Evolutionary conservation across 2,888 invertebrate genomes (phyloP).

Genomic region (Macrosoma leucophasiata): DNA sequence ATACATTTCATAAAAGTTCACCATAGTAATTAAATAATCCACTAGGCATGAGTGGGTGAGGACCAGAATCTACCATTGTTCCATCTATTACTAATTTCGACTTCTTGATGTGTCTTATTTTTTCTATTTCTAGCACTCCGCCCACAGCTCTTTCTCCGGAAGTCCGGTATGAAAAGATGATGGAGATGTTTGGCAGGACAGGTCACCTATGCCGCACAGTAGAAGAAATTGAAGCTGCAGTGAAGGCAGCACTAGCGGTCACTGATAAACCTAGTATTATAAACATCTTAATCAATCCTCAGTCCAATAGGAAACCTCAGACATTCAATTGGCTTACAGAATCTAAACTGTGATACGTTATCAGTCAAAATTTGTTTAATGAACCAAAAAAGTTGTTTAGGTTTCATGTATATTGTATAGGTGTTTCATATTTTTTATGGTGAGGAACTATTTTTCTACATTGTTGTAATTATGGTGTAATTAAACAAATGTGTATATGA

Average conservation of each 20-base stretch:
- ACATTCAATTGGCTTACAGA: slow-evolving; percentile 94
- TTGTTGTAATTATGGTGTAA: slow-evolving; percentile 10
- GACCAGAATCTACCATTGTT: too few relatives aligned
- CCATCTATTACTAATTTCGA: too few relatives aligned
- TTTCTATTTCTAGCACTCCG: slow-evolving; percentile 86
- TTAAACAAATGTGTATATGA: slow-evolving; percentile 15
- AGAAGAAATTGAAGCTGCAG: slow-evolving; percentile 82
- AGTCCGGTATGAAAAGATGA: slow-evolving; percentile 92
- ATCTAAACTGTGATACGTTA: slow-evolving; percentile 87
- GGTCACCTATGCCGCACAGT: slow-evolving; percentile 88
- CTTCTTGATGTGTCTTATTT: too few relatives aligned
- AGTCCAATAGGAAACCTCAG: slow-evolving; percentile 93
- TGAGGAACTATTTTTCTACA: slow-evolving; percentile 16
- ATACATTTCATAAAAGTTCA: too few relatives aligned
- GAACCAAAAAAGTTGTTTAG: too few relatives aligned
- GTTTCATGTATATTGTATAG: too few relatives aligned
- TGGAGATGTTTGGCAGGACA: slow-evolving; percentile 87
- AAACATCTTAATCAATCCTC: slow-evolving; percentile 92
- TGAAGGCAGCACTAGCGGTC: slow-evolving; percentile 80
- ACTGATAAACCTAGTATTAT: slow-evolving; percentile 89
- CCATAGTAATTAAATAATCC: too few relatives aligned
- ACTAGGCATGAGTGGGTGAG: too few relatives aligned
- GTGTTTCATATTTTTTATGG: slow-evolving; percentile 1
- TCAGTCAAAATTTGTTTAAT: too few relatives aligned
- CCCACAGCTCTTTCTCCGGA: slow-evolving; percentile 87